Base-by-base conservation (phyloP, 2,888 invertebrate species). In the Syrphus vitripennis region DNA sequence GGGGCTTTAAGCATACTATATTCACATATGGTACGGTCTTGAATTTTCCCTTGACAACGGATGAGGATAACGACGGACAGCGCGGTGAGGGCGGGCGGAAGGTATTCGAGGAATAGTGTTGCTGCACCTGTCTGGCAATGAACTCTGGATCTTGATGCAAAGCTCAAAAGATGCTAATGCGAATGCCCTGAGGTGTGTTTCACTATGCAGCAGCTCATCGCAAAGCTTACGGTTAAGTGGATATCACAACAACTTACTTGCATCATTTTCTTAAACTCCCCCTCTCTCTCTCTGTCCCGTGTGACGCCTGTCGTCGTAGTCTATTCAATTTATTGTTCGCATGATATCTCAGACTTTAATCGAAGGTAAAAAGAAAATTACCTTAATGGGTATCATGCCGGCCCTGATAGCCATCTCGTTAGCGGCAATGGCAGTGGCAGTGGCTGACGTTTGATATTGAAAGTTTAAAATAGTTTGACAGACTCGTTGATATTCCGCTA, bases 301-400 rank as follows among this genome's bases (percentile, higher is more conserved):
- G 65, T 65, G 19, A 37, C 34, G 29, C n/a, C n/a, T n/a, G n/a
- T n/a, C n/a, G n/a, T n/a, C n/a, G n/a, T n/a, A n/a, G n/a, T 59
- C 59, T 31, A 45, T 65, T 42, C 40, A 72, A 65, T 14, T 77
- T 29, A 82, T 77, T 78, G 70, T 78, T 86, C 48, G 77, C 82
- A 77, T 37, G 77, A n/a, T 86, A 86, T 78, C 86, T 82, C 61
- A 86, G 57, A 70, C 78, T 69, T 48, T 77, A 72, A 86, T 86
- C 86, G 77, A 77, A 82, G 82, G 77, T 59, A 74, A 74, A 63
- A 77, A 57, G 72, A 82, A 82, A 86, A 86, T 86, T 86, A 78
- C 82, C 59, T 72, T 86, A 86, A 86, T 86, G 74, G 63, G 61
- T 50, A 34, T 45, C 59, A 72, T 14, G 57, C 19, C 55, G 59